A percentile compares a stretch with the other conserved stretches of the same genome.
Evolutionary conservation across 2,888 invertebrate genomes (phyloP).

Genomic region (Agrilus mali): DNA sequence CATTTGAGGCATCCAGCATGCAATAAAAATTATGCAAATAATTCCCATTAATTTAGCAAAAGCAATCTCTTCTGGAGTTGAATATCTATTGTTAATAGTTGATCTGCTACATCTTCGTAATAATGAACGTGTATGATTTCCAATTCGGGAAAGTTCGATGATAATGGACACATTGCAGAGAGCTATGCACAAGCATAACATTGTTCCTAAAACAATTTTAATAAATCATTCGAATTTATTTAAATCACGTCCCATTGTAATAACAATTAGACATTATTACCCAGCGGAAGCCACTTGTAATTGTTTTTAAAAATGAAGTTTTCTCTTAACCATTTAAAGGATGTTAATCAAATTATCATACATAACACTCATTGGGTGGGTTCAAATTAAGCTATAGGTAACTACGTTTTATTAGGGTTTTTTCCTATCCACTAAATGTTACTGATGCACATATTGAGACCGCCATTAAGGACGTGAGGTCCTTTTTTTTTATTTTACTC

Average conservation of each 20-base stretch:
- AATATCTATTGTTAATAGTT: conserved; percentile 29
- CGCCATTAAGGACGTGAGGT: too few species aligned
- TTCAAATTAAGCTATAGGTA: too few species aligned
- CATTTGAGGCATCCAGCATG: conserved; percentile 84
- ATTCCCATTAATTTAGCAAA: conserved; percentile 77
- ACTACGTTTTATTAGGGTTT: too few species aligned
- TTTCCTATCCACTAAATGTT: too few species aligned
- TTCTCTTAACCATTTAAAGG: too few species aligned
- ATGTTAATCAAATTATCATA: too few species aligned
- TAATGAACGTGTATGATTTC: conserved; percentile 31
- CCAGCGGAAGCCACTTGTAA: too few species aligned
- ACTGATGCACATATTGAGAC: too few species aligned
- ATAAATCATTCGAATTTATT: conserved; percentile 5
- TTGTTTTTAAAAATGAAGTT: too few species aligned
- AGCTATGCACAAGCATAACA: conserved; percentile 62
- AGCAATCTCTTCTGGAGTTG: conserved; percentile 70
- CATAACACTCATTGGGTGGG: too few species aligned
- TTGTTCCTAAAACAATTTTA: conserved; percentile 42
- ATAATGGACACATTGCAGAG: conserved; percentile 76
- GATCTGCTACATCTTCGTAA: conserved; percentile 34
- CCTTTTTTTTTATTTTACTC: too few species aligned
- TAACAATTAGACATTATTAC: not conserved
- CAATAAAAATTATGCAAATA: conserved; percentile 67
- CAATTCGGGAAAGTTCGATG: conserved; percentile 53
- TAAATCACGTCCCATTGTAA: not conserved